phyloP scores from a whole-genome alignment of 2,113 vertebrate species.

The Strigops habroptila region DNA sequence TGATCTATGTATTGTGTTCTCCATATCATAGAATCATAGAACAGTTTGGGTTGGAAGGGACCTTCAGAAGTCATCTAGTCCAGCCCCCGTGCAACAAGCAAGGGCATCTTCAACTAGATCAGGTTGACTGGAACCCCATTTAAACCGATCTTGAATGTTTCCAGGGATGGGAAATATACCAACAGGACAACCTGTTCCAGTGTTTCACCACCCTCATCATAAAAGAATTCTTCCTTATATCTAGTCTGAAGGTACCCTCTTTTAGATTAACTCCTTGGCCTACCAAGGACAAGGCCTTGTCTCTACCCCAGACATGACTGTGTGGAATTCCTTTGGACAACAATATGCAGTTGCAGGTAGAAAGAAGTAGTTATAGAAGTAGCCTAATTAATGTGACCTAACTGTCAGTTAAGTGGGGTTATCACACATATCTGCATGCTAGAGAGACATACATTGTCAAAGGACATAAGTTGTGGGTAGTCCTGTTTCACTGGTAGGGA shows the following conservation, averaged over 20 bases:
- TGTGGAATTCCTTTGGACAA: conserved; percentile 14
- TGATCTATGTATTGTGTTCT: neutral
- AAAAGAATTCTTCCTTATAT: neutral
- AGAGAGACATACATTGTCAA: neutral
- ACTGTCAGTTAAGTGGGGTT: neutral
- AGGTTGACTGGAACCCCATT: neutral
- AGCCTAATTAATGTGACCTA: neutral
- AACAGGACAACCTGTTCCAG: neutral
- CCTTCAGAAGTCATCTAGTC: neutral
- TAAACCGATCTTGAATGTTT: neutral
- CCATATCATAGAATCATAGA: neutral
- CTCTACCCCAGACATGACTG: neutral
- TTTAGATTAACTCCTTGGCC: neutral
- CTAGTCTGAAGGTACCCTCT: neutral
- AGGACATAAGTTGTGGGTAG: neutral
- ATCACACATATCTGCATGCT: neutral
- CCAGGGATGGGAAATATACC: neutral
- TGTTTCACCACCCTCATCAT: neutral
- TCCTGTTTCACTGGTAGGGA: neutral
- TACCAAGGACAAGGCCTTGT: neutral
- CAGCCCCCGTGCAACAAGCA: neutral
- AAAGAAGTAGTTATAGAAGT: neutral
- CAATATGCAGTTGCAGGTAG: neutral
- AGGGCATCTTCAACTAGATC: neutral
- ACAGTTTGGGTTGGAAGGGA: neutral